phyloP scores from a whole-genome alignment of 1,140 invertebrate genomes.

The Lordiphosa collinella region DNA sequence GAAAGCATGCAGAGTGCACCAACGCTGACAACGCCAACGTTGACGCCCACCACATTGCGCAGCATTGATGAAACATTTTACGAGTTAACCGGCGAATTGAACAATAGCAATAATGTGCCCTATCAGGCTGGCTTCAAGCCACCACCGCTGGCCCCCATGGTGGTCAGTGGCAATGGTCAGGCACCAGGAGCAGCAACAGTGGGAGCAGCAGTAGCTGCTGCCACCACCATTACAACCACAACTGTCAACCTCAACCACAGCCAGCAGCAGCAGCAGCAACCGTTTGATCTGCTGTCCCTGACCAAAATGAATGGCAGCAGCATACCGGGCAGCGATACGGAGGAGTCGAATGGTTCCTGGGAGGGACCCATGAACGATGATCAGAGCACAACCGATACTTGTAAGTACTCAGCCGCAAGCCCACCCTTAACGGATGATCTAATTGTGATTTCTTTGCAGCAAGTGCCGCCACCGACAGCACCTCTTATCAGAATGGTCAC shows the following conservation, averaged over 20 bases:
- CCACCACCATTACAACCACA: slow-evolving; percentile 13
- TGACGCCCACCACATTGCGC: slow-evolving; percentile 95
- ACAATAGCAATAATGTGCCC: slow-evolving; percentile 82
- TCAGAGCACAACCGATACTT: slow-evolving; percentile 77
- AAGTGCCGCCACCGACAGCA: slow-evolving; percentile 75
- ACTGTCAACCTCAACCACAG: slow-evolving; percentile 16
- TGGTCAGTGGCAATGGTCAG: slow-evolving; percentile 16
- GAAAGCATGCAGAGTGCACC: slow-evolving; percentile 89
- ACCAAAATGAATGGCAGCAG: slow-evolving; percentile 13
- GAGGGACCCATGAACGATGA: slow-evolving; percentile 60
- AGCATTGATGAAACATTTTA: slow-evolving; percentile 93
- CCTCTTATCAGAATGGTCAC: slow-evolving; percentile 71
- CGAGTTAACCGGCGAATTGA: slow-evolving; percentile 84
- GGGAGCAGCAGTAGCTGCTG: background rate
- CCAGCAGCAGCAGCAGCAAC: slow-evolving; percentile 15
- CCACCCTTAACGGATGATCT: background rate
- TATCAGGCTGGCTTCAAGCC: slow-evolving; percentile 95
- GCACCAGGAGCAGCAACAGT: slow-evolving; percentile 16
- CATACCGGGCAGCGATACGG: slow-evolving; percentile 49
- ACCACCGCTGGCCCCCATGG: slow-evolving; percentile 80
- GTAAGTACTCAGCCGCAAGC: slow-evolving; percentile 45
- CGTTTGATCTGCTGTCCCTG: slow-evolving; percentile 15
- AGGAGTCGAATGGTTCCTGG: slow-evolving; percentile 71
- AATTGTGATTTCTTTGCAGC: slow-evolving; percentile 32
- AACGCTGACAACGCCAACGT: slow-evolving; percentile 92